phyloP scores from a whole-genome alignment of 1,140 invertebrate genomes.

The Aphaenogaster ashmeadi region DNA sequence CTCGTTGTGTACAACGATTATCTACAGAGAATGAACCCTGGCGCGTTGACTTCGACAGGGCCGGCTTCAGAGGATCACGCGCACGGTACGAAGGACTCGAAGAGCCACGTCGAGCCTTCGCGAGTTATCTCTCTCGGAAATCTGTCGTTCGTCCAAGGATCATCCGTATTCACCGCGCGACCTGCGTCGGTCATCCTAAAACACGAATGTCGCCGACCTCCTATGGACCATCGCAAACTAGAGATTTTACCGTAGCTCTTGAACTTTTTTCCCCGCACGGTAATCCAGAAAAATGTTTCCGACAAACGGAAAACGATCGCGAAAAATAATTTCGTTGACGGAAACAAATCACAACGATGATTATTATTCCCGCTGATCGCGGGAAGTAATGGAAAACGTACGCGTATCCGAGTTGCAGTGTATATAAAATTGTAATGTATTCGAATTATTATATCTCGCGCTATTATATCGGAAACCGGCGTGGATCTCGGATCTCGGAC shows the following conservation, averaged over 20 bases:
- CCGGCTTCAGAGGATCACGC: constrained; percentile 61
- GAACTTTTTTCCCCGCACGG: background rate
- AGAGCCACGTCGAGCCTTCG: constrained; percentile 50
- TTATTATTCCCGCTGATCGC: constrained; percentile 11
- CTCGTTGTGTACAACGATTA: constrained; percentile 66
- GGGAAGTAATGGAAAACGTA: constrained; percentile 31
- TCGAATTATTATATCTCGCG: constrained; percentile 36
- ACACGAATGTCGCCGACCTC: constrained; percentile 48
- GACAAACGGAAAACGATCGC: background rate
- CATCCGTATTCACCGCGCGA: constrained; percentile 66
- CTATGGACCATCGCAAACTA: constrained; percentile 55
- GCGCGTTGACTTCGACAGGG: constrained; percentile 69
- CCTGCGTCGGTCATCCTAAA: constrained; percentile 42
- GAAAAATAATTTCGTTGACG: constrained; percentile 15
- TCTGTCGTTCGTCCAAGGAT: constrained; percentile 65
- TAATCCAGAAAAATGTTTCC: background rate
- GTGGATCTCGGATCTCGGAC: background rate
- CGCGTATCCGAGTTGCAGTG: background rate
- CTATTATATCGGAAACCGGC: constrained; percentile 39
- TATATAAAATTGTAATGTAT: constrained; percentile 34
- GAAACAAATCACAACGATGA: constrained; percentile 9
- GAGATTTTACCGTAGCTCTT: constrained; percentile 7
- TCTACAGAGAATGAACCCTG: constrained; percentile 68
- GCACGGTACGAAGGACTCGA: constrained; percentile 27
- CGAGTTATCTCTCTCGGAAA: constrained; percentile 67